Conservation (phyloP, 2,113 vertebrate species). For the Rhadina sibilatrix region DNA sequence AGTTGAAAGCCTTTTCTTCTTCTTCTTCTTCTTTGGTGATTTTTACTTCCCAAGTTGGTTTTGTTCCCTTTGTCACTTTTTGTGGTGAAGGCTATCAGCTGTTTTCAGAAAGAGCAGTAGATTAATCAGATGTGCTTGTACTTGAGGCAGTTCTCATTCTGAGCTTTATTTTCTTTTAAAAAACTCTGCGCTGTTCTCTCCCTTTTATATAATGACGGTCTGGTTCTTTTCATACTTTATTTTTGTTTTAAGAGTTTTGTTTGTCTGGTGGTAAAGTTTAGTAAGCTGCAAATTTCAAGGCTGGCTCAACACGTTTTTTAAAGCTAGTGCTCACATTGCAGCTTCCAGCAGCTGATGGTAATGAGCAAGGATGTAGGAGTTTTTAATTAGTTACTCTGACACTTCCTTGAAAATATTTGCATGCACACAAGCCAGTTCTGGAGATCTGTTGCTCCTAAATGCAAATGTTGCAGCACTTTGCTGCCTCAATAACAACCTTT, state of each 20-base stretch:
- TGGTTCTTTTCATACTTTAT: neutral
- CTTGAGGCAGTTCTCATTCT: neutral
- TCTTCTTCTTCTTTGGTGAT: slow-evolving; percentile 40
- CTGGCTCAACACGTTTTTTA: neutral
- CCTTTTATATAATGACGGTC: neutral
- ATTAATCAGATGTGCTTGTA: slow-evolving; percentile 6
- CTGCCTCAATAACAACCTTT: neutral
- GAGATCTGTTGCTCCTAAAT: neutral
- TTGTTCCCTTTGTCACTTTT: slow-evolving; percentile 59
- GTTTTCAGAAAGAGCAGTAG: slow-evolving; percentile 2
- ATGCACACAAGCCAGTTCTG: neutral
- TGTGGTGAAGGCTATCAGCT: slow-evolving; percentile 36
- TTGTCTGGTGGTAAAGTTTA: neutral
- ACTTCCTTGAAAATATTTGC: slow-evolving; percentile 25
- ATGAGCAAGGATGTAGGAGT: neutral
- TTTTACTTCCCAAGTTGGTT: slow-evolving; percentile 52
- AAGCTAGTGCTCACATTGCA: neutral
- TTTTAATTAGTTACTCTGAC: neutral
- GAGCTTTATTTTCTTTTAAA: neutral
- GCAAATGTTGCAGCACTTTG: neutral
- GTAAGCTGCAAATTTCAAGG: neutral
- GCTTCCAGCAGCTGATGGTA: slow-evolving; percentile 8
- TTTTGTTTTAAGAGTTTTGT: neutral
- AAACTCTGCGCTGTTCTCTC: neutral
- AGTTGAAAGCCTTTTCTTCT: slow-evolving; percentile 56